Evolutionary conservation across 2,888 invertebrate species (phyloP), one percentile per base, ranked within the genome.

Genomic region (Netelia melanura): DNA sequence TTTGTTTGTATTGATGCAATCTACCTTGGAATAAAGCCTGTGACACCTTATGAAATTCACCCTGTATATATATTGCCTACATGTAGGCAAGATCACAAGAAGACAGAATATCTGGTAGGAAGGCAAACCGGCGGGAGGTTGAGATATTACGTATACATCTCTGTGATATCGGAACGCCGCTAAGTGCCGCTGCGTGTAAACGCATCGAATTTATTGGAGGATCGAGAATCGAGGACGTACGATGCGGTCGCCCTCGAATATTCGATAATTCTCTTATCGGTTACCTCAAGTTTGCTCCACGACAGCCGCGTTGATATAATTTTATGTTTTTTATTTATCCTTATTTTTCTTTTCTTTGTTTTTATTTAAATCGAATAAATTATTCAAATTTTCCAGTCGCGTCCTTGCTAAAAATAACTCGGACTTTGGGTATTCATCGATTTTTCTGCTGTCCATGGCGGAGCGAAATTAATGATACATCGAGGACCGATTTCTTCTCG

Each of bases 161-260:
- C 70, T 48, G 78, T 30, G 79, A 62, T 85, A 85, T 85, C 85
- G 80, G 78, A 78, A 74, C 78, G 84, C 86, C 76, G 84, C 81
- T 91, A 91, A 92, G 91, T 92, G 91, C 89, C 87, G 85, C 88
- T 83, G 80, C 90, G 87, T 91, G 91, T 91, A 90, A 88, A 85
- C 76, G 62, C 88, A 81, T 90, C 85, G 88, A 91, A 92, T 92
- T 92, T 91, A 92, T 92, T 89, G 86, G 78, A 84, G 77, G 88
- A 90, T 85, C 74, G 71, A 72, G 74, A 72, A 58, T 58, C 25
- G 76, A 68, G 64, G 79, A 85, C 79, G 80, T 17, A 61, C 79
- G 44, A 67, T 25, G 25, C 30, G 83, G 76, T 67, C 67, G 44
- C 67, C 52, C 76, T 56, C 52, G 44, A 48, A 74, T 64, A 72